These are phyloP conservation scores for Actias luna DNA, from an alignment of 2,888 invertebrate genomes.

Conservation along the genomic window DNA sequence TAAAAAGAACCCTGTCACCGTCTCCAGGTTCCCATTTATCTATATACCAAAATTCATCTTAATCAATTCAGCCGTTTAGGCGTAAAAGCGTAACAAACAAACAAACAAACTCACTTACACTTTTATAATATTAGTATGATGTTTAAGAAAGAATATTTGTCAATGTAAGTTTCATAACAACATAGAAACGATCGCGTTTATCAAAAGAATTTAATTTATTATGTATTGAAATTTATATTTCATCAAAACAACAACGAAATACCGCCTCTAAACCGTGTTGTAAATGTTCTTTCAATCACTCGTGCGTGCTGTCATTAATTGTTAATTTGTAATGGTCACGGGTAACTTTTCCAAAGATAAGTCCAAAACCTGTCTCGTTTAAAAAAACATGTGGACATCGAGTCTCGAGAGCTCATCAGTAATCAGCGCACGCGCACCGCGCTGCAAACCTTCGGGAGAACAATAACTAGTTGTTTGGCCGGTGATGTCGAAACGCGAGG, in stretches of 20 bases:
- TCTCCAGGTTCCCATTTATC: too few relatives aligned
- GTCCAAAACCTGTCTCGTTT: constrained; percentile 17
- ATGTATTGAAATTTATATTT: background rate
- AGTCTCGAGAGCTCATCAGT: constrained; percentile 71
- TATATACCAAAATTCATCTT: too few relatives aligned
- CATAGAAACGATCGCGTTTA: too few relatives aligned
- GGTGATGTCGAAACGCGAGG: constrained; percentile 76
- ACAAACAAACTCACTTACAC: too few relatives aligned
- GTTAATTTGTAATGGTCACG: constrained; percentile 12
- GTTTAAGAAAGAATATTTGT: background rate
- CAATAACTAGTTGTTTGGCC: constrained; percentile 68
- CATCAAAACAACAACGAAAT: background rate
- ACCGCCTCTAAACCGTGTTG: background rate
- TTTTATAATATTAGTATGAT: too few relatives aligned
- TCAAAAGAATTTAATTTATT: too few relatives aligned
- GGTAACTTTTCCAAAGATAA: constrained; percentile 9
- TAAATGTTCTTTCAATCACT: background rate
- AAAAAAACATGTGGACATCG: constrained; percentile 55
- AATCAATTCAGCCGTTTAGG: too few relatives aligned
- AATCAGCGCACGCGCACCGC: constrained; percentile 68
- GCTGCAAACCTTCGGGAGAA: constrained; percentile 70
- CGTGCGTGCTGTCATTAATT: background rate
- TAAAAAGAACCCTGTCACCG: too few relatives aligned
- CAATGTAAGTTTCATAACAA: background rate
- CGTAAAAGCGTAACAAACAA: too few relatives aligned